phyloP scores from a whole-genome alignment of 2,888 invertebrate genomes.

The Cryptus viduatorius region DNA sequence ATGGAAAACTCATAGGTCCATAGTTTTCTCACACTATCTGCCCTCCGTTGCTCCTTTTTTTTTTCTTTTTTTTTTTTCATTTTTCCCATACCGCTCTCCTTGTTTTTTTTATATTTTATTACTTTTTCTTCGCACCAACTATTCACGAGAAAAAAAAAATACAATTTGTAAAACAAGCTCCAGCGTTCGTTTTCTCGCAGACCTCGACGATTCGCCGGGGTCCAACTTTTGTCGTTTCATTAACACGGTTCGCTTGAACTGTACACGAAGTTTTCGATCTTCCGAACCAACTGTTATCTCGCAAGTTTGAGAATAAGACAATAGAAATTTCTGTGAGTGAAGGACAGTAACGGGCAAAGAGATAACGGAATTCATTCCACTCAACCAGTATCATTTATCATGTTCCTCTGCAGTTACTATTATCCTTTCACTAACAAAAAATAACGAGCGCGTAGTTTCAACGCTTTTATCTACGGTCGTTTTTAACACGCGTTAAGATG shows the following conservation, averaged over 20 bases:
- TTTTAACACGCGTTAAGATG: too few relatives aligned
- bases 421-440: too few relatives aligned
- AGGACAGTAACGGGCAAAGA: not conserved
- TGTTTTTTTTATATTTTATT: not conserved
- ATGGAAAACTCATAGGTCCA: conserved; percentile 28
- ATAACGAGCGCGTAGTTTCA: too few relatives aligned
- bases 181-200: not conserved
- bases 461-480: too few relatives aligned
- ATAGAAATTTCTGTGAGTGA: not conserved
- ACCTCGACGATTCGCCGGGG: not conserved
- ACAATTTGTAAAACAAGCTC: conserved; percentile 7
- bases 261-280: conserved; percentile 55
- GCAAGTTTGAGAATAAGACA: not conserved
- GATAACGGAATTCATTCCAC: conserved; percentile 36
- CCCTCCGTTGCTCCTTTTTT: not conserved
- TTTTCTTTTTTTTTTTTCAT: not conserved
- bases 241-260: conserved; percentile 69
- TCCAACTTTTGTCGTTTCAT: conserved; percentile 68
- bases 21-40: not conserved
- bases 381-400: not conserved
- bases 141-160: conserved; percentile 16
- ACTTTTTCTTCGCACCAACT: too few relatives aligned
- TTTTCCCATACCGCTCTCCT: not conserved
- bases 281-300: conserved; percentile 19
- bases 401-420: too few relatives aligned